Evolutionary conservation across 2,888 invertebrate species (phyloP).

Genomic region (Zygothrica quintamaculata): DNA sequence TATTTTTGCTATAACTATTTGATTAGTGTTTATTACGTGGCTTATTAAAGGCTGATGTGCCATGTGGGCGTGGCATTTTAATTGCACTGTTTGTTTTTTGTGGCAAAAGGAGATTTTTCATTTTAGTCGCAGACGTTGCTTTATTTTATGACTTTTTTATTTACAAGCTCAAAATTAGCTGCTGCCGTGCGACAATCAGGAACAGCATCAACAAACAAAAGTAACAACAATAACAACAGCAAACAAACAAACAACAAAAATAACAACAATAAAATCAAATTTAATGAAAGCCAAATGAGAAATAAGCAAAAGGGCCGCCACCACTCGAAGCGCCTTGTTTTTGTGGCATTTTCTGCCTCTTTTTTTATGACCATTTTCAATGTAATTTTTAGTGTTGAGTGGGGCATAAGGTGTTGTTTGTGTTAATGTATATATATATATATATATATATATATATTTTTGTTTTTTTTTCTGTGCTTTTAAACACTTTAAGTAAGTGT

Average conservation of each 20-base stretch:
- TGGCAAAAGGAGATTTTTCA: constrained; percentile 38
- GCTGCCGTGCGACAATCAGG: constrained; percentile 56
- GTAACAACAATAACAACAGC: constrained; percentile 18
- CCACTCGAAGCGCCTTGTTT: constrained; percentile 20
- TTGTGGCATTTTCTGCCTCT: constrained; percentile 44
- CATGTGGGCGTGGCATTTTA: constrained; percentile 40
- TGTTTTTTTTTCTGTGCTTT: constrained; percentile 50
- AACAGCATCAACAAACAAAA: constrained; percentile 34
- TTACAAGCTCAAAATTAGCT: constrained; percentile 64
- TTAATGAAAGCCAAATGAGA: constrained; percentile 70
- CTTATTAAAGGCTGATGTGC: not conserved
- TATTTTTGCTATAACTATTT: constrained; percentile 37
- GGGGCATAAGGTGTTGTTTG: constrained; percentile 67
- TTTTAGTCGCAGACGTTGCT: constrained; percentile 30
- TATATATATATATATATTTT: constrained; percentile 12
- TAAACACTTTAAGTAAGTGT: constrained; percentile 75
- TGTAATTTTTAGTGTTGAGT: constrained; percentile 73
- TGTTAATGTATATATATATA: constrained; percentile 8
- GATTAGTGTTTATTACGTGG: constrained; percentile 15
- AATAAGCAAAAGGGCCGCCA: constrained; percentile 51
- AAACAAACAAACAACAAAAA: constrained; percentile 19
- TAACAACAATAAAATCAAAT: constrained; percentile 66
- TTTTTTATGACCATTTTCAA: constrained; percentile 70
- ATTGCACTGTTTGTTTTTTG: constrained; percentile 43
- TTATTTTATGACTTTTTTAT: constrained; percentile 59